Percentiles rank a stretch among this genome's conserved stretches.
Evolutionary conservation across 2,888 invertebrate species (phyloP).

Genomic region (Limnephilus lunatus): DNA sequence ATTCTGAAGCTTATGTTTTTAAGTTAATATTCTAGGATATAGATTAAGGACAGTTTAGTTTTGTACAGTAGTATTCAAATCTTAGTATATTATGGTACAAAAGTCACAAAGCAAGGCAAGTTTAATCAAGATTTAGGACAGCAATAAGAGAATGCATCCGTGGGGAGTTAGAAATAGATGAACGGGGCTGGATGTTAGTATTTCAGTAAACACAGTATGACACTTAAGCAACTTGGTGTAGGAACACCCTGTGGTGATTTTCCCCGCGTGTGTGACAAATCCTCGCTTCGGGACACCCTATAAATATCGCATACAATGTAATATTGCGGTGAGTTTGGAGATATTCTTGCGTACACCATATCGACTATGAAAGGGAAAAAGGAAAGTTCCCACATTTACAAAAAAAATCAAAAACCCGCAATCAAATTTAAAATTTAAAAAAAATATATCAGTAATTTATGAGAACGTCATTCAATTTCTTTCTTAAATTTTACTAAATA

Average conservation of each 20-base stretch:
- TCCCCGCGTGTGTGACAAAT: constrained; percentile 62
- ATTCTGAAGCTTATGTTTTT: not conserved
- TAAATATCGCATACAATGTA: constrained; percentile 54
- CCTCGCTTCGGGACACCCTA: constrained; percentile 63
- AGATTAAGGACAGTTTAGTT: not conserved
- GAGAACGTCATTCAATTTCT: not conserved
- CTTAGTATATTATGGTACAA: not conserved
- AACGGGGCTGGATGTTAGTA: constrained; percentile 6
- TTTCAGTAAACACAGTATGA: constrained; percentile 44
- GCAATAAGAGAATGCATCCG: constrained; percentile 31
- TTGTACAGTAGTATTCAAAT: not conserved
- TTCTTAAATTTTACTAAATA: too few relatives aligned
- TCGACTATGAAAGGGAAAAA: not conserved
- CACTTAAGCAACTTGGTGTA: constrained; percentile 18
- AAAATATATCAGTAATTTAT: too few relatives aligned
- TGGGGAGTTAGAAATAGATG: constrained; percentile 31
- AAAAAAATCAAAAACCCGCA: not conserved
- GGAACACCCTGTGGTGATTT: constrained; percentile 44
- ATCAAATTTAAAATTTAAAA: too few relatives aligned
- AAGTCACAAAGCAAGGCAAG: not conserved
- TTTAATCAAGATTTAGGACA: constrained; percentile 23
- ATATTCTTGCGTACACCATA: not conserved
- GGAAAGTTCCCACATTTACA: not conserved
- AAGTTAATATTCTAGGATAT: not conserved
- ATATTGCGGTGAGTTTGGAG: constrained; percentile 33